Evolutionary conservation across 2,888 invertebrate genomes (phyloP).

Genomic region (Drosophila macrothrix): DNA sequence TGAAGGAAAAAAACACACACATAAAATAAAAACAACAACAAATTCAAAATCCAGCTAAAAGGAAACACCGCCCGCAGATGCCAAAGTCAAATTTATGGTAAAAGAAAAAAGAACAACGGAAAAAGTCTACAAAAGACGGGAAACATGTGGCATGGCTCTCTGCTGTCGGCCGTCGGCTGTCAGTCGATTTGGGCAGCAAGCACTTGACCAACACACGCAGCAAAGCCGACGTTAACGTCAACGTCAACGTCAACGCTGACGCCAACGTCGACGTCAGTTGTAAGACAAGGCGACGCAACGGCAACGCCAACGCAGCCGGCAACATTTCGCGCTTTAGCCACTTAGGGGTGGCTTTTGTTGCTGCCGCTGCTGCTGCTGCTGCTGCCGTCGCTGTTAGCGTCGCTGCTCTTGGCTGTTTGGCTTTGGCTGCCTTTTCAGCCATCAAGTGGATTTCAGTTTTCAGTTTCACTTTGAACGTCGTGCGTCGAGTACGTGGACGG

Average conservation of each 20-base stretch:
- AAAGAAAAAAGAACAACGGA: slow-evolving; percentile 16
- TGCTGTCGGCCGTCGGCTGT: slow-evolving; percentile 14
- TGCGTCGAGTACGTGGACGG: slow-evolving; percentile 78
- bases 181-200: slow-evolving; percentile 50
- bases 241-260: slow-evolving; percentile 20
- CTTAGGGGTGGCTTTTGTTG: slow-evolving; percentile 72
- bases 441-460: slow-evolving; percentile 83
- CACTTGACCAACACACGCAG: slow-evolving; percentile 62
- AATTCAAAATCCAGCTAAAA: slow-evolving; percentile 46
- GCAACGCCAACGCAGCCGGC: slow-evolving; percentile 52
- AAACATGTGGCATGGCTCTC: slow-evolving; percentile 64
- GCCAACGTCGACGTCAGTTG: slow-evolving; percentile 36
- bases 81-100: slow-evolving; percentile 65
- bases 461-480: slow-evolving; percentile 84
- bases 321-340: slow-evolving; percentile 53
- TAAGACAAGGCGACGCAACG: slow-evolving; percentile 23
- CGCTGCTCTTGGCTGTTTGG: slow-evolving; percentile 42
- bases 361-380: slow-evolving; percentile 1
- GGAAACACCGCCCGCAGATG: slow-evolving; percentile 52
- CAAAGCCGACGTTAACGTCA: slow-evolving; percentile 14
- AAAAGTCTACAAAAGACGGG: slow-evolving; percentile 53
- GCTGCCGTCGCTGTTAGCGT: slow-evolving; percentile 16
- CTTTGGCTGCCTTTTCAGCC: slow-evolving; percentile 58
- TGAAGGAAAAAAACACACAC: slow-evolving; percentile 1
- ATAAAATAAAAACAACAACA: slow-evolving; percentile 19